Evolutionary conservation across 37 sponge, comb jelly and placozoan genomes (phyloP), one percentile per base, ranked within the genome.

Genomic region (Tethya wilhelma): DNA sequence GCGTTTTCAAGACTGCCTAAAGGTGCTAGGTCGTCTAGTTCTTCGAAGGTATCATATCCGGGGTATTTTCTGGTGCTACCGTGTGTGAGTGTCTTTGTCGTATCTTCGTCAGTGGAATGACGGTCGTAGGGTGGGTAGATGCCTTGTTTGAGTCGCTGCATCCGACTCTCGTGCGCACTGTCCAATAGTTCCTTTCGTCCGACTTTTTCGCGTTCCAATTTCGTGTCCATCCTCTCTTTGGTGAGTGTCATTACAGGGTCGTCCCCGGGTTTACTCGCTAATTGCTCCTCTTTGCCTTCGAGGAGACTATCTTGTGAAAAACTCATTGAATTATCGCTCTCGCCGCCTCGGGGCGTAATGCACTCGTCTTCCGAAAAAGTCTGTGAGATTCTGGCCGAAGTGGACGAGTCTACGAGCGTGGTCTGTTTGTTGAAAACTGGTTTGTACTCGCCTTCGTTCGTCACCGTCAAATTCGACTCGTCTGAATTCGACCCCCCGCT

Each of bases 331-430:
- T 49, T 9, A 49, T 49, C 73, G 1, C 34, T 20, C 6, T 5
- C 33, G 4, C 23, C 55, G 7, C 38, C 19, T 34, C 49, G 45
- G 33, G 73, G 73, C 1, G 73, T 72, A 14, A 49, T 2, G 30
- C 73, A 72, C 73, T 72, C 73, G 31, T 72, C 73, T 22, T 72
- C 73, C 7, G 73, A 72, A 32, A 40, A 72, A 17, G 32, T 34
- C 9, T 53, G 41, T 20, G 73, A 72, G 2, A 49, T 2, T 53
- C 73, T 40, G 33, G 45, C 44, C n/a, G 23, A 1, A 19, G 9
- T 40, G 3, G 36, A 2, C 19, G 22, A 40, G 36, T 32, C 36
- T 42, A 23, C 22, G 20, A 17, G 20, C 20, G 66, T 65, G 66
- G 14, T 65, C 28, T 38, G 31, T 26, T 36, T 32, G 14, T 26